Conservation (phyloP, 2,888 invertebrate genomes). For the Acrocyrtus sp. region DNA sequence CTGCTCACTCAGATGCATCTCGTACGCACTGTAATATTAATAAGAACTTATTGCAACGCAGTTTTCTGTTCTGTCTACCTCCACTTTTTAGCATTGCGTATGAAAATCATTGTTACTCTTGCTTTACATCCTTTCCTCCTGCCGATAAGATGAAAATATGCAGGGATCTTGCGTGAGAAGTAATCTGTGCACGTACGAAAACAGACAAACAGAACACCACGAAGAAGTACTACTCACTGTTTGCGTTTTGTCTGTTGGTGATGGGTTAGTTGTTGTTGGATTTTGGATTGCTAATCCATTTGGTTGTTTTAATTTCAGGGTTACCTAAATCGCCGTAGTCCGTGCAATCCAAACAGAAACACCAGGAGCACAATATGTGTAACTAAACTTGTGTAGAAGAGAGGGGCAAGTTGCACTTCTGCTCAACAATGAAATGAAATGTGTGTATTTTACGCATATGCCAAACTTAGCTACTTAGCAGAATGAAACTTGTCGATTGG, state of each 20-base stretch:
- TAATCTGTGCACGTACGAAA: background rate
- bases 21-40: too few relatives aligned
- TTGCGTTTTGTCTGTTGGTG: background rate
- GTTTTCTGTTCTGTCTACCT: too few relatives aligned
- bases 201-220: background rate
- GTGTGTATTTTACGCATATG: too few relatives aligned
- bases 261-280: background rate
- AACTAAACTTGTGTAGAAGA: background rate
- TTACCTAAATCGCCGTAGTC: constrained; percentile 47
- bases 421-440: too few relatives aligned
- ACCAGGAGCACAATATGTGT: background rate
- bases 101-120: background rate
- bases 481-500: too few relatives aligned
- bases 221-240: background rate
- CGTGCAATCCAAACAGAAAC: constrained; percentile 34
- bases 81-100: too few relatives aligned
- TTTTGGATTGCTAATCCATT: background rate
- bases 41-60: too few relatives aligned
- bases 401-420: too few relatives aligned
- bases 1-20: too few relatives aligned
- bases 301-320: constrained; percentile 32
- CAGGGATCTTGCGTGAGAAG: background rate
- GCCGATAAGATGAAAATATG: background rate
- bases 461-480: too few relatives aligned
- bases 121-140: background rate